phyloP scores from a whole-genome alignment of 2,888 invertebrate species.

The Calliopum simillimum region DNA sequence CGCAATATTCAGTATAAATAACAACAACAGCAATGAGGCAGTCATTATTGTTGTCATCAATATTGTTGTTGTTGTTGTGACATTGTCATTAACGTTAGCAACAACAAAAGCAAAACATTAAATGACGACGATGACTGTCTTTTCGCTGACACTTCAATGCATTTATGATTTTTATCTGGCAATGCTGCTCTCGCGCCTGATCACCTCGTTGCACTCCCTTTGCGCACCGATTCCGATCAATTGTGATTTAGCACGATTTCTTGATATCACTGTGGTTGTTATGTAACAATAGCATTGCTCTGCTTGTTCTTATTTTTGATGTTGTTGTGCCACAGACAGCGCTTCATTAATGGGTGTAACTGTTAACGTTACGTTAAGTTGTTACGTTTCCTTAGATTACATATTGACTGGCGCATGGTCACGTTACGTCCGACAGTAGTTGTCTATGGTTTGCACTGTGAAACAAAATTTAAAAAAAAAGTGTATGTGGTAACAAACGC shows the following conservation, averaged over 20 bases:
- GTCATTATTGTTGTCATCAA: constrained; percentile 42
- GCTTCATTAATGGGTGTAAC: constrained; percentile 27
- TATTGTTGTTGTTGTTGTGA: constrained; percentile 41
- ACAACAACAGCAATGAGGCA: constrained; percentile 26
- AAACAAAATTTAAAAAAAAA: too few species aligned
- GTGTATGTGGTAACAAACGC: too few species aligned
- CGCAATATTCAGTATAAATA: neutral
- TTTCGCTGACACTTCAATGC: constrained; percentile 63
- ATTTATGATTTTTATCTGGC: constrained; percentile 62
- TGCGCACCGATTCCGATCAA: constrained; percentile 59
- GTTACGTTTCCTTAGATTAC: too few species aligned
- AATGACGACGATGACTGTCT: constrained; percentile 30
- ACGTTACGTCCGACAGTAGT: too few species aligned
- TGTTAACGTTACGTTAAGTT: constrained; percentile 21
- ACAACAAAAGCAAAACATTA: neutral
- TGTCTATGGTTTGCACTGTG: too few species aligned
- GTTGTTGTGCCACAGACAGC: neutral
- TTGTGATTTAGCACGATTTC: constrained; percentile 43
- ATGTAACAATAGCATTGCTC: constrained; percentile 42
- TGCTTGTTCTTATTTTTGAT: constrained; percentile 22
- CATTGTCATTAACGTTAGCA: neutral
- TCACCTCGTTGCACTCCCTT: constrained; percentile 29
- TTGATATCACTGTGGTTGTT: constrained; percentile 19
- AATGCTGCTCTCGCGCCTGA: constrained; percentile 29
- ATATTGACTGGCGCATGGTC: too few species aligned